These are phyloP conservation scores for Dicaeum eximium DNA, from an alignment of 2,113 vertebrate genomes.

Conservation along the genomic window DNA sequence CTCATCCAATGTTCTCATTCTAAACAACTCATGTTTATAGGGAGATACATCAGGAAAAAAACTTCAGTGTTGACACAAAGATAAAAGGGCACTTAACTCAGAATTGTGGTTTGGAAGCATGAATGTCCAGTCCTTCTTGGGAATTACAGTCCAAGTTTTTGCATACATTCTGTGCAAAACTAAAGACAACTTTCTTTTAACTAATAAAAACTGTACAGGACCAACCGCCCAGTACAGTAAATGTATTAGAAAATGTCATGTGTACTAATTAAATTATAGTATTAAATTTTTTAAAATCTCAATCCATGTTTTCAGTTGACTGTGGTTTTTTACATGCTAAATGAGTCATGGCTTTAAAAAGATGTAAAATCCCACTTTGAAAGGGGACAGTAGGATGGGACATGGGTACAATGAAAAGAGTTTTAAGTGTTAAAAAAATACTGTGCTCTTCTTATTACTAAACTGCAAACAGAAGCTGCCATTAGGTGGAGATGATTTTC, in stretches of 20 bases:
- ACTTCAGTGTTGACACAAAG: neutral
- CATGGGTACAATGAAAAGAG: neutral
- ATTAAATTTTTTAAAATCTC: neutral
- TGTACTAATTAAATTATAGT: neutral
- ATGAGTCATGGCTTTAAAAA: neutral
- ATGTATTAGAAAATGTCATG: neutral
- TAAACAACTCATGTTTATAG: neutral
- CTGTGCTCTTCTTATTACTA: neutral
- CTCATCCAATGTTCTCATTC: neutral
- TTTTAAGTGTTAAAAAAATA: neutral
- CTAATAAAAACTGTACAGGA: neutral
- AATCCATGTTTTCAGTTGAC: neutral
- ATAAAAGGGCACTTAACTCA: neutral
- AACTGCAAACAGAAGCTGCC: neutral
- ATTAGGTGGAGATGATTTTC: neutral
- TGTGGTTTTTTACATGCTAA: neutral
- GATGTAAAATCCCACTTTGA: neutral
- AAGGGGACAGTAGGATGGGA: neutral
- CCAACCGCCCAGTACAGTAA: neutral
- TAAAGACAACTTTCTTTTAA: neutral
- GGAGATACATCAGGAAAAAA: neutral
- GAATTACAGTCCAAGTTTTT: neutral
- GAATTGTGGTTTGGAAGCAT: neutral
- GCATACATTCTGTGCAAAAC: neutral
- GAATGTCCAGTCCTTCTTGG: neutral